Evolutionary conservation across 2,797 vertebrate species (phyloP), one percentile per base, ranked within the genome.

Genomic region (Tapirus indicus): DNA sequence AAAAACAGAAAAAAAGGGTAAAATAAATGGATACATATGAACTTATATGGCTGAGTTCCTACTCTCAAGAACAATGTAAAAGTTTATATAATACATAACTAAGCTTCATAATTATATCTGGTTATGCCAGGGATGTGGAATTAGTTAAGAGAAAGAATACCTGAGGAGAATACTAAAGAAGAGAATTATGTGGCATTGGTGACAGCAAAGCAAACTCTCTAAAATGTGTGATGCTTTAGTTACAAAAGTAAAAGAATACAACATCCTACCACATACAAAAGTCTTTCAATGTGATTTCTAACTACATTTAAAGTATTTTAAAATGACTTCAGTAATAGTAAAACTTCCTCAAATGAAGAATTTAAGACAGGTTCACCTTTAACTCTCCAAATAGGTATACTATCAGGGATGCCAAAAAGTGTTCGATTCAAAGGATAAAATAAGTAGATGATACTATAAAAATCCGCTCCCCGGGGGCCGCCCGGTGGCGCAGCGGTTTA

Each of bases 321-420:
- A 85, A 92, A 90, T 86, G 25, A 29, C 38, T 92, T 92, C 41
- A 62, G 32, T 74, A 89, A 89, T 0, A 89, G 7, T 66, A 92
- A 96, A 95, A 88, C 32, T 93, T 78, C 8, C 32, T 68, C 72
- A 41, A 96, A 78, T 54, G 68, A 93, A 78, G 13, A 96, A 91
- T 78, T 84, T 94, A 95, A 92, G 60, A 88, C 29, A 92, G 35
- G 27, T 88, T 93, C 25, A 91, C 68, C 16, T 93, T 91, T 83
- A 94, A 69, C 58, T 93, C 64, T 95, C 58, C 41, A 97, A 88
- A 52, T 47, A 94, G 44, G 23, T 62, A 74, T 79, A 79, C 5
- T 91, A 74, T 79, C 18, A 95, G n/a, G 25, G 94, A 94, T 69
- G 18, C 20, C 66, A 72, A 96, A 91, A 88, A 75, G 6, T 8